These are phyloP conservation scores for Andrena dorsata DNA, from an alignment of 2,888 invertebrate genomes.

Conservation along the genomic window DNA sequence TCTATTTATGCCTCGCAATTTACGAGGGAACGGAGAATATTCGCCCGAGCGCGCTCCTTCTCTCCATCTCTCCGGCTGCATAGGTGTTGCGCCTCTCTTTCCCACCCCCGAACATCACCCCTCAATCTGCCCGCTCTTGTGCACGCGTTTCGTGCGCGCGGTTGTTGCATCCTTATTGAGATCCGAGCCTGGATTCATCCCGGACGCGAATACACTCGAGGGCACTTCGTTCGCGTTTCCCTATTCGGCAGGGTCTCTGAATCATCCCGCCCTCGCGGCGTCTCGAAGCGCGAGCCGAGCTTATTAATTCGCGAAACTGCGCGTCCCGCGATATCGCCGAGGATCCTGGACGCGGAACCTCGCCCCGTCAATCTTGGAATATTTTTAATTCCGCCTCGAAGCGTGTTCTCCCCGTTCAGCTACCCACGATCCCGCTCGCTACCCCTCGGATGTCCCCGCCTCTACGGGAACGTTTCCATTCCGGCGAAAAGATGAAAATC, in stretches of 20 bases:
- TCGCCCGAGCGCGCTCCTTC: conserved; percentile 31
- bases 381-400: neutral
- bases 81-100: neutral
- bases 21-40: conserved; percentile 65
- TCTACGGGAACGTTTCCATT: neutral
- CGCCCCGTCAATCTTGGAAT: neutral
- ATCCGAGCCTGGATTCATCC: conserved; percentile 48
- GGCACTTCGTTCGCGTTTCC: conserved; percentile 28
- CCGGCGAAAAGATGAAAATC: conserved; percentile 9
- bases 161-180: conserved; percentile 56
- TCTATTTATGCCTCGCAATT: conserved; percentile 70
- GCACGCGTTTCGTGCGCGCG: conserved; percentile 33
- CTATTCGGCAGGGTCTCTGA: conserved; percentile 15
- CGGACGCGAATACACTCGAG: conserved; percentile 40
- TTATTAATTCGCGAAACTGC: conserved; percentile 58
- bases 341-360: neutral
- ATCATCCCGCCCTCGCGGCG: conserved; percentile 4
- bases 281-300: conserved; percentile 26
- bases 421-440: neutral
- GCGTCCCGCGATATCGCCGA: neutral
- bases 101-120: neutral
- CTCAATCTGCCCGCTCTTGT: neutral
- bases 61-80: neutral
- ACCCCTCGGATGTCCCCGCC: neutral
- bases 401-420: neutral